Base-by-base conservation (phyloP, 2,797 vertebrate species). In the Ptychobarbus kaznakovi region DNA sequence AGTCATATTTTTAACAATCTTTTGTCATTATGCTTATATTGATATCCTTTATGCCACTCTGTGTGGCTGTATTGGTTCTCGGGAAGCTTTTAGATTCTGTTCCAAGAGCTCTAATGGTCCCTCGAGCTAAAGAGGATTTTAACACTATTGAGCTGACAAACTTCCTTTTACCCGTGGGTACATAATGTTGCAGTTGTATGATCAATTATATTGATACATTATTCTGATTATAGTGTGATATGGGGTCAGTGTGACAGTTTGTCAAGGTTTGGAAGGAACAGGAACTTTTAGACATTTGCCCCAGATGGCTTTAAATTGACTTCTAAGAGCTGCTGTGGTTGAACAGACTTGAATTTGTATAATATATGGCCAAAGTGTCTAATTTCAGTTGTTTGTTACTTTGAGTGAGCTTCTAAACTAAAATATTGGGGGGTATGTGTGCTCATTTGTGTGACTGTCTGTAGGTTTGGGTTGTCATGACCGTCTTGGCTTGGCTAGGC, bases 151-250 rank as follows among this genome's bases (percentile, higher is more conserved):
- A 80, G 32, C 46, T 70, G 40, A 56, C 20, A 40, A n/a, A 40
- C 15, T 40, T 69, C 8, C 73, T 56, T 51, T 61, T 10, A 13
- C 61, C 65, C 13, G 20, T 74, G 69, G 76, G 56, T 38, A 68
- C 76, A 75, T 75, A 80, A 76, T 80, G 44, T 65, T 80, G 74
- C 35, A 12, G 53, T 75, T 80, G 42, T n/a, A 74, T 35, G 63
- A 80, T 80, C 82, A 84, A 80, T 66, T 53, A 73, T 84, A 80
- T 84, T 81, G 77, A 75, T 76, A 76, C 6, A 68, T 28, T 75
- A 6, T 74, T 56, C 35, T 68, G 38, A 87, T 73, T 53, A 49
- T 85, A 32, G 51, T 63, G 18, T 70, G 16, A 65, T 75, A 66
- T 58, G 28, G 35, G 56, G 63, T 28, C 61, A 86, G 8, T 69